A percentile compares a stretch with the other conserved stretches of the same genome.
Conservation (phyloP, 1,140 invertebrate species). For the Cheumatopsyche charites region DNA sequence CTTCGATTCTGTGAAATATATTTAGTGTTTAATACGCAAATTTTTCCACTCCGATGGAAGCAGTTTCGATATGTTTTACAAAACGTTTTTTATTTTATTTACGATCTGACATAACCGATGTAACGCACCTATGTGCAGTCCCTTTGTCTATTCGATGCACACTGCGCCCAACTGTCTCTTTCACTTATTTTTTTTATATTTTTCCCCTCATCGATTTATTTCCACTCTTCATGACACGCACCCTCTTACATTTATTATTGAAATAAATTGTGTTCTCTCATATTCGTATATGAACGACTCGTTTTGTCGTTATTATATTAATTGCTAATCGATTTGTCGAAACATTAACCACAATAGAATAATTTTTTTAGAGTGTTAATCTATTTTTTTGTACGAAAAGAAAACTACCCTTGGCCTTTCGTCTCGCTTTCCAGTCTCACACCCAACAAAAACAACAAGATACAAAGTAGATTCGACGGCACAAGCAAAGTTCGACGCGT, state of each 20-base stretch:
- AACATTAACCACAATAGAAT: no score
- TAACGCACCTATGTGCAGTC: no score
- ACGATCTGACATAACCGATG: no score
- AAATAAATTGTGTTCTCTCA: neutral
- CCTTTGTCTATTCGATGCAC: conserved; percentile 1
- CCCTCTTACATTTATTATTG: neutral
- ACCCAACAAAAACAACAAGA: conserved; percentile 46
- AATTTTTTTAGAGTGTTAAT: no score
- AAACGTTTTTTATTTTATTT: no score
- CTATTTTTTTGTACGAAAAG: no score
- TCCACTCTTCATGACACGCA: conserved; percentile 20
- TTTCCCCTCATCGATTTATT: conserved; percentile 18
- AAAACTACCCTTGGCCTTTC: conserved; percentile 9
- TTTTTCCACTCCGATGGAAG: no score
- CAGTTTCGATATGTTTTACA: no score
- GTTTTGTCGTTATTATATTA: neutral
- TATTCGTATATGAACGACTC: neutral
- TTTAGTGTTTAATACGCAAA: no score
- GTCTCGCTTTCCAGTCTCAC: conserved; percentile 25
- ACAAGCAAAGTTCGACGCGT: conserved; percentile 47
- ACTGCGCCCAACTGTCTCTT: neutral
- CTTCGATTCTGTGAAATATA: neutral
- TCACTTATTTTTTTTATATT: conserved; percentile 7
- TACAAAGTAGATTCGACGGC: conserved; percentile 47
- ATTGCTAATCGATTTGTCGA: neutral